Conservation (phyloP, 2,797 vertebrate species). For the Gallinago stenura region DNA sequence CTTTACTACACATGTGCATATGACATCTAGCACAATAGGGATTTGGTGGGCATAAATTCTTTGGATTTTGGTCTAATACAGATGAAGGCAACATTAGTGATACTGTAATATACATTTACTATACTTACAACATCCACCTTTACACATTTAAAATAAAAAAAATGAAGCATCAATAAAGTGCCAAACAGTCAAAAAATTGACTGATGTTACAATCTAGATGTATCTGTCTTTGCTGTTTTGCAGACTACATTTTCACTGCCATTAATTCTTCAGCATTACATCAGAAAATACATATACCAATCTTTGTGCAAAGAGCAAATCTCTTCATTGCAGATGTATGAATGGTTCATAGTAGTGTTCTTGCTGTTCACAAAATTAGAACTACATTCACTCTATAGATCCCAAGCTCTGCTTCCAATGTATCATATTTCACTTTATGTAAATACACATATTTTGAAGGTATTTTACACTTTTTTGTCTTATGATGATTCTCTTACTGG, state of each 20-base stretch:
- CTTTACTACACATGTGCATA: neutral
- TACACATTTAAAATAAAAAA: neutral
- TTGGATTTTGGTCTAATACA: neutral
- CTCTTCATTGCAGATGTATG: neutral
- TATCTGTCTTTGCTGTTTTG: neutral
- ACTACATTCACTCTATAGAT: neutral
- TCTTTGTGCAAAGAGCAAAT: neutral
- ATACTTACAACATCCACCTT: neutral
- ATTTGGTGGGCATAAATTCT: neutral
- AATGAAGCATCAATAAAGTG: neutral
- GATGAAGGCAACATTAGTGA: neutral
- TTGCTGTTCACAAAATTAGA: neutral
- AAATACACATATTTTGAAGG: neutral
- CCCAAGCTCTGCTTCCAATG: neutral
- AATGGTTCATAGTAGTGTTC: neutral
- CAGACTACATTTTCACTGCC: neutral
- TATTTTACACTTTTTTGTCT: neutral
- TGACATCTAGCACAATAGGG: neutral
- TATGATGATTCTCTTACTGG: neutral
- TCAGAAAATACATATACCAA: neutral
- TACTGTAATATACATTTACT: neutral
- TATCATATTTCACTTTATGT: neutral
- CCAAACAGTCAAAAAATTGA: neutral
- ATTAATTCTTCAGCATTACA: neutral
- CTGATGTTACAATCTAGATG: neutral